phyloP scores from a whole-genome alignment of 2,113 vertebrate species.

The Gymnarchus niloticus region DNA sequence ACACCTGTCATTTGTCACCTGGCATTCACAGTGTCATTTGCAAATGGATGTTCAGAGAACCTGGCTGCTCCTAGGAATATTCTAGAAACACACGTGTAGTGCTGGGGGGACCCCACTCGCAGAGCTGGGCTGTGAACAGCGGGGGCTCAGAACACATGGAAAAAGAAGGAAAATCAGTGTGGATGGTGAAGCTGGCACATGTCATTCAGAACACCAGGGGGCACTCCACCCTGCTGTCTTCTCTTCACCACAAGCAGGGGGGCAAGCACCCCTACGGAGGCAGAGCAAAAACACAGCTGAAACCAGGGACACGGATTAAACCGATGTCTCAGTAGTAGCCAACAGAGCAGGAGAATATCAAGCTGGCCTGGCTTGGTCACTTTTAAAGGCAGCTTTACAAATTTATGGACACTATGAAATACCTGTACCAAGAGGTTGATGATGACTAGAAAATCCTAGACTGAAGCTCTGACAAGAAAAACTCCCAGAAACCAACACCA shows the following conservation, averaged over 20 bases:
- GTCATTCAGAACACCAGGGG: background rate
- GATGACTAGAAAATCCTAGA: background rate
- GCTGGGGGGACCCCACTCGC: no score
- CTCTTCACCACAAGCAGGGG: background rate
- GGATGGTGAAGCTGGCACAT: background rate
- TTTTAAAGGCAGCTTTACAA: background rate
- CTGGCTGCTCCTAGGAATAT: no score
- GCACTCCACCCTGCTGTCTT: background rate
- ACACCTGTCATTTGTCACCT: no score
- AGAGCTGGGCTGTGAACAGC: no score
- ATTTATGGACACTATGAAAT: no score
- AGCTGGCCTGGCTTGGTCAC: background rate
- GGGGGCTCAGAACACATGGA: background rate
- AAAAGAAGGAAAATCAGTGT: background rate
- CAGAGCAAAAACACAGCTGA: background rate
- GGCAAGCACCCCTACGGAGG: background rate
- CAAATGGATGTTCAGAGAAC: no score
- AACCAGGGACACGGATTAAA: background rate
- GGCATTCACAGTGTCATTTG: no score
- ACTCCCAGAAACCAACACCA: background rate
- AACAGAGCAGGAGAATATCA: no score
- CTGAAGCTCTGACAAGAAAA: background rate
- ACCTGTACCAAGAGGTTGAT: background rate
- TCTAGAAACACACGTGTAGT: no score
- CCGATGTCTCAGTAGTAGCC: no score